These are phyloP conservation scores for Cydia amplana DNA, from an alignment of 1,140 invertebrate genomes.

Conservation along the genomic window DNA sequence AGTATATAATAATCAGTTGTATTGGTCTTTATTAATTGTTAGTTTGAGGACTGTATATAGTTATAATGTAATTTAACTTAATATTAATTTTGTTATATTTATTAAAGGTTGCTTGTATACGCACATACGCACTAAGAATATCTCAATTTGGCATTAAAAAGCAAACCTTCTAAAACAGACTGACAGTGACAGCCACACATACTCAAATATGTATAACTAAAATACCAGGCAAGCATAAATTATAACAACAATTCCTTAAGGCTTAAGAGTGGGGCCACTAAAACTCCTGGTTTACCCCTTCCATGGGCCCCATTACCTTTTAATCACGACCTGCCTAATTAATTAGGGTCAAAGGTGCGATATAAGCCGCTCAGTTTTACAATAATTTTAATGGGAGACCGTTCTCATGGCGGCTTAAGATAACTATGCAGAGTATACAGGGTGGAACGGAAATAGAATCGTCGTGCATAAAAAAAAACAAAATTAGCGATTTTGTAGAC, in stretches of 20 bases:
- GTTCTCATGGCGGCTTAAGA: conserved; percentile 22
- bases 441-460: neutral
- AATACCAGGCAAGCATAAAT: conserved; percentile 6
- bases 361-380: conserved; percentile 57
- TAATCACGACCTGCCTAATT: conserved; percentile 56
- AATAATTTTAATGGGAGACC: conserved; percentile 50
- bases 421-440: neutral
- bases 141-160: too few species aligned
- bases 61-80: too few species aligned
- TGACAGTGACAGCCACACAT: neutral
- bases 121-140: too few species aligned
- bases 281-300: conserved; percentile 39
- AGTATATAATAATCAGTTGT: too few species aligned
- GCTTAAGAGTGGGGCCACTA: conserved; percentile 33
- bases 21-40: too few species aligned
- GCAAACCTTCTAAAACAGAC: too few species aligned
- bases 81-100: too few species aligned
- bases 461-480: too few species aligned
- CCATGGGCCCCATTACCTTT: conserved; percentile 48
- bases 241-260: neutral
- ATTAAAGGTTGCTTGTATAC: too few species aligned
- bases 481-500: too few species aligned
- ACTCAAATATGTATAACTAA: neutral
- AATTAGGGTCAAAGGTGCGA: conserved; percentile 56
- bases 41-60: too few species aligned